Conservation (phyloP, 2,888 invertebrate species). For the Lissonota sp. region DNA sequence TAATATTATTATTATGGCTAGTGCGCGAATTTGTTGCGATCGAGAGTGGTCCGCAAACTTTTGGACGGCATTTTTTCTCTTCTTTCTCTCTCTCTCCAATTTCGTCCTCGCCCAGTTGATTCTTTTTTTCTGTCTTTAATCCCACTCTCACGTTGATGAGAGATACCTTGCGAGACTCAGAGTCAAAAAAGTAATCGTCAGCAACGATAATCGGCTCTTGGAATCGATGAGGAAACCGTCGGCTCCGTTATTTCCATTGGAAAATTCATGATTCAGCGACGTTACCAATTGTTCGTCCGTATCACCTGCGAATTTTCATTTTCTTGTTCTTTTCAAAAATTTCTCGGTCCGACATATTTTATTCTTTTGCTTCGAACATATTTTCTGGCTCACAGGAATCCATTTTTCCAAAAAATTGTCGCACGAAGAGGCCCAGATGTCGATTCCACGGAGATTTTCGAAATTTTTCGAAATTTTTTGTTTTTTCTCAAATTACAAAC, state of each 20-base stretch:
- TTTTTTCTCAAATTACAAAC: constrained; percentile 14
- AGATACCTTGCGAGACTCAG: constrained; percentile 71
- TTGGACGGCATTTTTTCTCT: constrained; percentile 31
- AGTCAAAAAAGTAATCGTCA: constrained; percentile 66
- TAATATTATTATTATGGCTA: constrained; percentile 14
- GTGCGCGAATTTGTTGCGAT: constrained; percentile 37
- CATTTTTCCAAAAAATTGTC: constrained; percentile 46
- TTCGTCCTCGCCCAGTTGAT: background rate
- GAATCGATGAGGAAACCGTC: constrained; percentile 37
- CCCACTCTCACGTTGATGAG: constrained; percentile 66
- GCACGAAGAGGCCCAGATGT: constrained; percentile 49
- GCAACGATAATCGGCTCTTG: constrained; percentile 53
- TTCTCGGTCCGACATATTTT: background rate
- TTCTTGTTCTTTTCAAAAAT: constrained; percentile 28
- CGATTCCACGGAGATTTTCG: background rate
- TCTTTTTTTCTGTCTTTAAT: constrained; percentile 7
- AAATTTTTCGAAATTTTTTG: background rate
- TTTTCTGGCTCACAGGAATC: background rate
- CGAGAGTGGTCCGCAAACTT: constrained; percentile 18
- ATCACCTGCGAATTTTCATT: constrained; percentile 73
- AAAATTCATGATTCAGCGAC: constrained; percentile 72
- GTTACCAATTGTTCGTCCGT: constrained; percentile 78
- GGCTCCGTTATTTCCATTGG: constrained; percentile 59
- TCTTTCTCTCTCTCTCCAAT: constrained; percentile 28
- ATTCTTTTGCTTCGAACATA: background rate